Percentiles rank a stretch among this genome's conserved stretches.
Conservation (phyloP, 2,888 invertebrate species). For the Trachelus tabidus region DNA sequence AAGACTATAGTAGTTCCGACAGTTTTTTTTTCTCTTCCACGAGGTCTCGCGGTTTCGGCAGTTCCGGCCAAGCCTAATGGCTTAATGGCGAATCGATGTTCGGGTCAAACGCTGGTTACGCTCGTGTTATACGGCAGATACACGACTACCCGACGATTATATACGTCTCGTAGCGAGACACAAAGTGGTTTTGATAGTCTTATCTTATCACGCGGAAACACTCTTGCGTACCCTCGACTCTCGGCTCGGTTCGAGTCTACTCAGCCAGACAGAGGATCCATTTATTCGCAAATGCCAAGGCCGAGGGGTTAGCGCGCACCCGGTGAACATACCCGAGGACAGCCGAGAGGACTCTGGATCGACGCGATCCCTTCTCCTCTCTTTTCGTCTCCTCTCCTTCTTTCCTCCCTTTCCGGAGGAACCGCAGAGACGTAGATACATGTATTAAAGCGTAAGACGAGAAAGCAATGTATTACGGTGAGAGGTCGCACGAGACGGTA, state of each 20-base stretch:
- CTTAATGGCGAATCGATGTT: constrained; percentile 58
- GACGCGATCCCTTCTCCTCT: background rate
- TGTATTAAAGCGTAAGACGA: background rate
- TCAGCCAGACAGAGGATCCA: constrained; percentile 54
- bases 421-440: background rate
- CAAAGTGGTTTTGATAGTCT: constrained; percentile 32
- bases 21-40: background rate
- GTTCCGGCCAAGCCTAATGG: constrained; percentile 42
- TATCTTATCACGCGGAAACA: constrained; percentile 63
- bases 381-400: background rate
- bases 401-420: background rate
- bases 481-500: background rate
- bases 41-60: constrained; percentile 30
- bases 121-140: constrained; percentile 12
- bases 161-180: constrained; percentile 11
- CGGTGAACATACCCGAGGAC: background rate
- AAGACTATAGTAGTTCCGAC: background rate
- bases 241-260: constrained; percentile 41
- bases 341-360: background rate
- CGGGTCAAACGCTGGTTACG: constrained; percentile 28
- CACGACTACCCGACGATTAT: constrained; percentile 5
- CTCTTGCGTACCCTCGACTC: constrained; percentile 37
- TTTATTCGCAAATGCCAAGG: constrained; percentile 63
- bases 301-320: constrained; percentile 28
- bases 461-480: background rate